Evolutionary conservation across 2,797 vertebrate genomes (phyloP).

Genomic region (Caiman crocodilus): DNA sequence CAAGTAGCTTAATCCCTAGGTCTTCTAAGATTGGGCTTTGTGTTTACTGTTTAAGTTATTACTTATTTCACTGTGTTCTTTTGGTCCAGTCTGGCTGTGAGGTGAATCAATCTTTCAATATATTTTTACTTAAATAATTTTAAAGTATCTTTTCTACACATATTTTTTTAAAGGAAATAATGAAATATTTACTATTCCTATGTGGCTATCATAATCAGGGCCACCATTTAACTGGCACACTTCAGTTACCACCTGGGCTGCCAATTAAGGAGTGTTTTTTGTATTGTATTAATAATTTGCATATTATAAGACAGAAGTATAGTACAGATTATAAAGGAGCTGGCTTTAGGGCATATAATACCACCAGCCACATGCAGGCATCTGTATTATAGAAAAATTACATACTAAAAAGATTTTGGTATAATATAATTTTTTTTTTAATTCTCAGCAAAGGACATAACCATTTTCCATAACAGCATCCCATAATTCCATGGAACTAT

Average conservation of each 20-base stretch:
- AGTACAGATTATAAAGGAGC: neutral
- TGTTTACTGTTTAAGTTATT: neutral
- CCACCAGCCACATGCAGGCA: neutral
- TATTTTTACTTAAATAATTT: neutral
- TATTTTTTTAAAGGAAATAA: slow-evolving; percentile 17
- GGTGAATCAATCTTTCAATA: neutral
- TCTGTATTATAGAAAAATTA: neutral
- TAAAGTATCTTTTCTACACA: accelerated
- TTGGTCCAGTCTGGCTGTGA: neutral
- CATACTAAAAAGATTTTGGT: neutral
- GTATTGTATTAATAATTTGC: neutral
- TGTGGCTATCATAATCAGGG: neutral
- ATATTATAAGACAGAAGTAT: neutral
- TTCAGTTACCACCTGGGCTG: neutral
- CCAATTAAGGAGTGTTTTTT: neutral
- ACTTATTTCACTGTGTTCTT: neutral
- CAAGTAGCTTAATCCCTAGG: neutral
- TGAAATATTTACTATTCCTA: neutral
- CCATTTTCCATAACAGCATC: neutral
- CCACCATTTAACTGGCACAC: neutral
- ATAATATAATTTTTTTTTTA: neutral
- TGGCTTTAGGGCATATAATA: neutral
- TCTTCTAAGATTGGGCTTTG: neutral
- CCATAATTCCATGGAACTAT: neutral
- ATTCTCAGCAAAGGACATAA: neutral